These are phyloP conservation scores for Pristionchus japonicus DNA, from an alignment of 2,888 invertebrate genomes.

Conservation along the genomic window DNA sequence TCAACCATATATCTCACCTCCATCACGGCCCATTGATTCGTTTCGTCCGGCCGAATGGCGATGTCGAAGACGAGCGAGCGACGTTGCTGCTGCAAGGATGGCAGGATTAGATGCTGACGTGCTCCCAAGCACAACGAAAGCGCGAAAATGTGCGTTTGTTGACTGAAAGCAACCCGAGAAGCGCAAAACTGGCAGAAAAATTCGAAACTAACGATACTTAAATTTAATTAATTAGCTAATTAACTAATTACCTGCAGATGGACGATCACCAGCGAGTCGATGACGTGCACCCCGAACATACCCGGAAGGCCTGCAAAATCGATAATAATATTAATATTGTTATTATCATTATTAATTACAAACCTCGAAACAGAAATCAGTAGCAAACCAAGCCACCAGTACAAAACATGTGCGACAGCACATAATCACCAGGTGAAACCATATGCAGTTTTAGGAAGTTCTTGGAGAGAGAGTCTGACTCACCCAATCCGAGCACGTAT, in stretches of 20 bases:
- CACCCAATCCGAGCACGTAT: slow-evolving; percentile 36
- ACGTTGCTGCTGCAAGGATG: slow-evolving; percentile 25
- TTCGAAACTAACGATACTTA: neutral
- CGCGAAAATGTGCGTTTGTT: no score
- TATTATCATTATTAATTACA: no score
- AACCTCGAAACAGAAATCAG: no score
- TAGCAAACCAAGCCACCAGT: no score
- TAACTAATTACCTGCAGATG: slow-evolving; percentile 30
- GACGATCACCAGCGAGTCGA: slow-evolving; percentile 43
- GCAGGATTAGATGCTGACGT: no score
- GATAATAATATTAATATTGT: neutral
- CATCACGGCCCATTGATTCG: slow-evolving; percentile 30
- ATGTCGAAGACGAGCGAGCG: slow-evolving; percentile 31
- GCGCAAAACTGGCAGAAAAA: no score
- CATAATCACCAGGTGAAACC: no score
- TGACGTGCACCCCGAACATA: slow-evolving; percentile 44
- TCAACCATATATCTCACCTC: slow-evolving; percentile 4
- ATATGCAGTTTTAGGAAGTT: no score
- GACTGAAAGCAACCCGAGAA: no score
- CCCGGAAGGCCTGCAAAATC: slow-evolving; percentile 9
- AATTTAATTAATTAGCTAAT: neutral
- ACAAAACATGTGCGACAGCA: no score
- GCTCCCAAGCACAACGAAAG: no score
- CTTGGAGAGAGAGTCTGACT: no score
- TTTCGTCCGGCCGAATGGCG: slow-evolving; percentile 34